Percentiles rank a stretch among this genome's conserved stretches.
phyloP scores from a whole-genome alignment of 2,113 vertebrate species.

The Camelus dromedarius region DNA sequence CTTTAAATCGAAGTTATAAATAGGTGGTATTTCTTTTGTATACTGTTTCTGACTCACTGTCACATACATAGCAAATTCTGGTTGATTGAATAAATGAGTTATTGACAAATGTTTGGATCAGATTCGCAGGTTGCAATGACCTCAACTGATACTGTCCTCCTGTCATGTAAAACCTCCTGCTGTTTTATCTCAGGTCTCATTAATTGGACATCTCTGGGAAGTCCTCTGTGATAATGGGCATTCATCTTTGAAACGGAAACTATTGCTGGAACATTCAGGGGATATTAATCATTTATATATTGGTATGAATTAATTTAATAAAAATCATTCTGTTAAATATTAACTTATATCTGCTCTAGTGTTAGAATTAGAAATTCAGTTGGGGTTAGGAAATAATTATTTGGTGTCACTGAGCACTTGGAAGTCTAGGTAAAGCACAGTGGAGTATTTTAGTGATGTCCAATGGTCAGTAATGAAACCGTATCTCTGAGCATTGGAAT shows the following conservation, averaged over 20 bases:
- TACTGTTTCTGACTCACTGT: neutral
- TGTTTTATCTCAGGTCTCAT: neutral
- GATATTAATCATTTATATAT: conserved; percentile 54
- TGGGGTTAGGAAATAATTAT: conserved; percentile 55
- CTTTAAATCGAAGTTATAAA: conserved; percentile 34
- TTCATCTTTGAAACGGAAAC: conserved; percentile 55
- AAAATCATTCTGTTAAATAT: conserved; percentile 27
- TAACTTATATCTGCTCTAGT: neutral
- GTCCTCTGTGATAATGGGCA: neutral
- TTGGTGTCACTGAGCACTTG: neutral
- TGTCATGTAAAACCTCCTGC: neutral
- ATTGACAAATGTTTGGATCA: conserved; percentile 2
- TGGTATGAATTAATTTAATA: conserved; percentile 56
- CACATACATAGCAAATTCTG: neutral
- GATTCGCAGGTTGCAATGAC: neutral
- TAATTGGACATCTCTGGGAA: conserved; percentile 14
- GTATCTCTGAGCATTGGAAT: neutral
- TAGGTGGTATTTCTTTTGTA: neutral
- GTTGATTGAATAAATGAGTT: conserved; percentile 41
- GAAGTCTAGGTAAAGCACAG: neutral
- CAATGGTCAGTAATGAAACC: neutral
- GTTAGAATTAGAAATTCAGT: conserved; percentile 49
- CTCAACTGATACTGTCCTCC: neutral
- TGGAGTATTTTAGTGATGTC: neutral
- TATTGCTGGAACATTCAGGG: neutral